These are phyloP conservation scores for Muntiacus muntjak DNA, from an alignment of 2,113 vertebrate genomes.

Conservation along the genomic window DNA sequence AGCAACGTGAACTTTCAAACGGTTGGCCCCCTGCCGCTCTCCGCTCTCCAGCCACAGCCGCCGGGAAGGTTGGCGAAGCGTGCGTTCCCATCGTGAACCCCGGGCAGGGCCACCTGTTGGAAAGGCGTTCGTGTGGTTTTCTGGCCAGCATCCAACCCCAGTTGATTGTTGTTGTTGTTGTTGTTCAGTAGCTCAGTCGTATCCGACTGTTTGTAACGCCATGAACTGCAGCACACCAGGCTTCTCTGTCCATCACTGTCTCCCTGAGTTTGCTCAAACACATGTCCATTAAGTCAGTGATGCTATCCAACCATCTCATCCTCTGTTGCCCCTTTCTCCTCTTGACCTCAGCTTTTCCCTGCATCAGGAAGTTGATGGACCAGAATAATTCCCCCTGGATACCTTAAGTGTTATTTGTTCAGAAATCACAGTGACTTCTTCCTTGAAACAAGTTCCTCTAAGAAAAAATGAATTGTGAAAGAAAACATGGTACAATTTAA, in stretches of 20 bases:
- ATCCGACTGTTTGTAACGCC: neutral
- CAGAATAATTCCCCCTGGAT: neutral
- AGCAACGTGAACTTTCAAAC: neutral
- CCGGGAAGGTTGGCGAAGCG: neutral
- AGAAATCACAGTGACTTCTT: neutral
- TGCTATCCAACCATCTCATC: neutral
- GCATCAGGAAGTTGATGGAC: neutral
- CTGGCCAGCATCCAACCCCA: neutral
- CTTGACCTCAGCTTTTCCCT: neutral
- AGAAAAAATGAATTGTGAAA: neutral
- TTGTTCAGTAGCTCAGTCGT: neutral
- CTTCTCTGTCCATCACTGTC: neutral
- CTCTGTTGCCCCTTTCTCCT: neutral
- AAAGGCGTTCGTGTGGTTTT: neutral
- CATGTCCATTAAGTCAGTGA: neutral
- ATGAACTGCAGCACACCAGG: neutral
- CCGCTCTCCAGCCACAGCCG: neutral
- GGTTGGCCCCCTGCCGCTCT: rapidly evolving
- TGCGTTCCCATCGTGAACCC: neutral
- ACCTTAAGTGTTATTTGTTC: neutral
- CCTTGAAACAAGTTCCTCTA: neutral
- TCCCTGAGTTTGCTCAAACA: neutral
- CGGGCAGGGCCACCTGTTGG: neutral
- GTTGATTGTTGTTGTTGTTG: neutral
- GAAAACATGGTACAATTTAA: neutral